These are phyloP conservation scores for Hydrolagus colliei DNA, from an alignment of 2,797 vertebrate species.

Conservation along the genomic window DNA sequence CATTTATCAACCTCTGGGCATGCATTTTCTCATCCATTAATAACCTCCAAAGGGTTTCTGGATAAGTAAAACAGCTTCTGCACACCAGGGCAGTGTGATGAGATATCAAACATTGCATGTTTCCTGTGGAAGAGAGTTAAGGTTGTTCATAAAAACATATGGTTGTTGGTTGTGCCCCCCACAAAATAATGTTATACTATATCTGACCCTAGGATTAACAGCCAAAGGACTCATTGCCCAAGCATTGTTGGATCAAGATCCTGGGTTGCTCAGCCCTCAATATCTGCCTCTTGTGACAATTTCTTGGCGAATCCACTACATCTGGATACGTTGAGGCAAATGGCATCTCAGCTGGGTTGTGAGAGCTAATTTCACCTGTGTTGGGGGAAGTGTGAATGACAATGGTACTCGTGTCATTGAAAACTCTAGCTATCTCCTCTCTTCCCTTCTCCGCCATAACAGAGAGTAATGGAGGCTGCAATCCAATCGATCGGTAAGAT, in stretches of 20 bases:
- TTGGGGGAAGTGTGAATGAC: neutral
- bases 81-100: neutral
- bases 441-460: too few species aligned
- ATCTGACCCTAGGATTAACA: neutral
- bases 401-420: neutral
- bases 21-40: neutral
- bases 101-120: neutral
- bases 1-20: neutral
- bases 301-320: neutral
- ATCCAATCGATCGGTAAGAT: too few species aligned
- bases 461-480: too few species aligned
- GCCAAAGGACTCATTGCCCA: neutral
- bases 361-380: neutral
- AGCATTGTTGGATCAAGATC: neutral
- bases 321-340: neutral
- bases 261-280: neutral
- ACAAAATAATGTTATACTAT: too few species aligned
- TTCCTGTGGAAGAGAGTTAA: conserved; percentile 4
- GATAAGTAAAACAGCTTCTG: neutral
- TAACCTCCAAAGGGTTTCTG: neutral
- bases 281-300: neutral
- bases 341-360: neutral
- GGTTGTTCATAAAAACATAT: neutral
- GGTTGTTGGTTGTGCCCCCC: too few species aligned
- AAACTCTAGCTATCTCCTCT: neutral